Conservation (phyloP, 1,140 invertebrate genomes). For the Euwallacea similis region DNA sequence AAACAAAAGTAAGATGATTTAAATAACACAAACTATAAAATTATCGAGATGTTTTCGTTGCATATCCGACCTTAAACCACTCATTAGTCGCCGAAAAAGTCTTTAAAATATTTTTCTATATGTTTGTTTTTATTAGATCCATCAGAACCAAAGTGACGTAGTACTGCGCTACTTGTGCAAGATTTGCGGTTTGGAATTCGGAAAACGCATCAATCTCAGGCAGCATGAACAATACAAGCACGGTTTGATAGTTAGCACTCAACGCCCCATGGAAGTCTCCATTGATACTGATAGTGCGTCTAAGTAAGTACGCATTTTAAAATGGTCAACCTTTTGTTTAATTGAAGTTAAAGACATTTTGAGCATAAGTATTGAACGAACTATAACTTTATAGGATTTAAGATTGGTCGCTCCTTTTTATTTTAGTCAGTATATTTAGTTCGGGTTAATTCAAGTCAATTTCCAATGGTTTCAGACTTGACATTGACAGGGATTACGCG, state of each 20-base stretch:
- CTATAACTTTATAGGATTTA: neutral
- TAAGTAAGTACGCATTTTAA: neutral
- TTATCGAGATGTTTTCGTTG: too few relatives aligned
- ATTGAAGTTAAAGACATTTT: too few relatives aligned
- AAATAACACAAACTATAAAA: neutral
- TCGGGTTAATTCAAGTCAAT: neutral
- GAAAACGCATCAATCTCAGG: constrained; percentile 58
- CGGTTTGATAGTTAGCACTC: constrained; percentile 42
- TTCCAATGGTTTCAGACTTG: neutral
- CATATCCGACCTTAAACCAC: too few relatives aligned
- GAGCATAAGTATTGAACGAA: neutral
- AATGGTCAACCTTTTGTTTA: neutral
- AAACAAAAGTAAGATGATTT: constrained; percentile 61
- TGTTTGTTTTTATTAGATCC: neutral
- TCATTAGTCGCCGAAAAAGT: too few relatives aligned
- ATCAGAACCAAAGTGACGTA: constrained; percentile 52
- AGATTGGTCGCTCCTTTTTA: too few relatives aligned
- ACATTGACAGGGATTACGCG: constrained; percentile 40
- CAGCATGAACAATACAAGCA: constrained; percentile 64
- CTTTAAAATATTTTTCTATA: too few relatives aligned
- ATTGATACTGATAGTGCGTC: neutral
- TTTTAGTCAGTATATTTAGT: neutral
- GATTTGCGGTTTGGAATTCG: constrained; percentile 61
- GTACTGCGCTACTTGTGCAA: constrained; percentile 61
- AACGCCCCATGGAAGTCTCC: constrained; percentile 3